phyloP scores from a whole-genome alignment of 2,888 invertebrate genomes.

The Siphlonurus alternatus region DNA sequence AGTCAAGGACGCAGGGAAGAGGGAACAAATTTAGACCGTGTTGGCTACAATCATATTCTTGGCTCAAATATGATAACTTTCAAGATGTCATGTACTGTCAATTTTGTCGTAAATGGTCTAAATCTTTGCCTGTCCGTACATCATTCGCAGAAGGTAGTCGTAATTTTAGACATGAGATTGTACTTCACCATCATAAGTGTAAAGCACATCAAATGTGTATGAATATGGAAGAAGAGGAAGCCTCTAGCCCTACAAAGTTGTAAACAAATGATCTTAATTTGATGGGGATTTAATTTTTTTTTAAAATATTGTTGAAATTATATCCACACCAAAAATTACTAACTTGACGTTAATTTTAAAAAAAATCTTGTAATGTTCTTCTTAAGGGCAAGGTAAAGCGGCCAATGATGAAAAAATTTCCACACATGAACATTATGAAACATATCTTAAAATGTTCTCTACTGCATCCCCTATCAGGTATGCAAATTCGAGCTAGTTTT shows the following conservation, averaged over 20 bases:
- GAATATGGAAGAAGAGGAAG: slow-evolving; percentile 29
- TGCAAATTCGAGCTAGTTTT: no score
- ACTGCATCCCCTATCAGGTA: no score
- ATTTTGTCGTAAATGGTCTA: slow-evolving; percentile 56
- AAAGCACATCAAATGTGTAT: slow-evolving; percentile 55
- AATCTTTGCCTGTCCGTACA: slow-evolving; percentile 50
- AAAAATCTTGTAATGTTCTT: no score
- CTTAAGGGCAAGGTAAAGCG: no score
- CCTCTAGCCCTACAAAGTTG: slow-evolving; percentile 19
- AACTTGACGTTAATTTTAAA: no score
- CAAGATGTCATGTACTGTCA: slow-evolving; percentile 56
- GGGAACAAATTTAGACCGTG: slow-evolving; percentile 46
- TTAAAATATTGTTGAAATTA: no score
- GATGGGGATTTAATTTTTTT: not conserved
- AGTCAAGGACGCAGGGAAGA: slow-evolving; percentile 26
- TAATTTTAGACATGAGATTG: slow-evolving; percentile 58
- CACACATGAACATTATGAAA: no score
- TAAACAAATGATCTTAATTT: not conserved
- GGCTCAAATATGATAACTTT: slow-evolving; percentile 51
- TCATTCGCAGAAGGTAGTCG: slow-evolving; percentile 62
- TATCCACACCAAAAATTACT: no score
- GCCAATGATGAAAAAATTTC: no score
- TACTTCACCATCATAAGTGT: slow-evolving; percentile 63
- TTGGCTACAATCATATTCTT: slow-evolving; percentile 52
- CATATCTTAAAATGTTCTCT: no score